These are phyloP conservation scores for Bimastos eiseni DNA, from an alignment of 2,888 invertebrate species.

Conservation along the genomic window DNA sequence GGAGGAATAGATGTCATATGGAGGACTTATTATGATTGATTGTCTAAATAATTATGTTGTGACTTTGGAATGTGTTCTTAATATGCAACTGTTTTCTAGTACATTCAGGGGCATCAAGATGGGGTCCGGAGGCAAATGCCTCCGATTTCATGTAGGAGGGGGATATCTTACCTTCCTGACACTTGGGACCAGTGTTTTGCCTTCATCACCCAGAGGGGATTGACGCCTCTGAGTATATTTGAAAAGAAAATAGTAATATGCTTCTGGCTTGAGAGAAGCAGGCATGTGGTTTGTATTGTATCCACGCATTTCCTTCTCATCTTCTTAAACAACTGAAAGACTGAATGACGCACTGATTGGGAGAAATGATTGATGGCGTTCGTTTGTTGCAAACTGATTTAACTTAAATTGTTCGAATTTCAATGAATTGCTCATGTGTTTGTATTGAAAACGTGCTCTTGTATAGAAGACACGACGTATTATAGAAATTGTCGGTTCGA, in stretches of 20 bases:
- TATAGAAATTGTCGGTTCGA: not conserved
- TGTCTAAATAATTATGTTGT: not conserved
- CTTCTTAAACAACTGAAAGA: not conserved
- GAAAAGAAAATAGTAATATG: not conserved
- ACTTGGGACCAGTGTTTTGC: no score
- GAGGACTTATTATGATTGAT: not conserved
- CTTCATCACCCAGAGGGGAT: no score
- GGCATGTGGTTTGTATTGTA: not conserved
- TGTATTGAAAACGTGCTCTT: not conserved
- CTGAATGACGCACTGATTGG: not conserved
- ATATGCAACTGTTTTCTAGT: not conserved
- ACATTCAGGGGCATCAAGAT: no score
- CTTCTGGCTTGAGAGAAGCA: not conserved
- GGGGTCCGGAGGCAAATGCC: no score
- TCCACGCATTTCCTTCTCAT: not conserved
- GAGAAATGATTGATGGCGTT: not conserved
- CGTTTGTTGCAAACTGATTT: constrained; percentile 5
- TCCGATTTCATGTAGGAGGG: no score
- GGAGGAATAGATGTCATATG: no score
- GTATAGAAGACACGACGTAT: not conserved
- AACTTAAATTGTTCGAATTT: not conserved
- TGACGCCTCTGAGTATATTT: no score
- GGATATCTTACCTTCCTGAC: no score
- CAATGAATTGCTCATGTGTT: not conserved
- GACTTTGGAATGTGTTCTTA: not conserved